Percentiles rank a stretch among this genome's conserved stretches.
These are phyloP conservation scores for Urocyon cinereoargenteus DNA, from an alignment of 2,797 vertebrate genomes.

Conservation along the genomic window DNA sequence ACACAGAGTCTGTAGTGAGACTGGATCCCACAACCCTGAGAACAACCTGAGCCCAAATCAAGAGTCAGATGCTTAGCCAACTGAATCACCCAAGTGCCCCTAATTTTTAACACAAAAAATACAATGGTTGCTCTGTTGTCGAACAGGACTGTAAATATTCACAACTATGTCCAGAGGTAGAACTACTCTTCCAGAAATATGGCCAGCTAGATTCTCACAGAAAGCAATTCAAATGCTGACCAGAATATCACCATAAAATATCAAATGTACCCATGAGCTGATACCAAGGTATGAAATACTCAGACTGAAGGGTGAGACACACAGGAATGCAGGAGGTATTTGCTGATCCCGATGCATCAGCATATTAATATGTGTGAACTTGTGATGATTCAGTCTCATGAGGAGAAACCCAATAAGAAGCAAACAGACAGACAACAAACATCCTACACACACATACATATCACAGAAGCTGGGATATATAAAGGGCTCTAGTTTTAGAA, in stretches of 20 bases:
- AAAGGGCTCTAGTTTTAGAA: neutral
- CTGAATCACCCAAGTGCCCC: too few species aligned
- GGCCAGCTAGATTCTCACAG: neutral
- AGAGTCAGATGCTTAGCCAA: too few species aligned
- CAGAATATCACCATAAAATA: neutral
- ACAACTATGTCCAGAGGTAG: neutral
- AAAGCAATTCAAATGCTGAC: neutral
- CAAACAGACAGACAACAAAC: neutral
- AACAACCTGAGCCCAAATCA: too few species aligned
- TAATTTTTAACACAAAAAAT: neutral
- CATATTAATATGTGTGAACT: neutral
- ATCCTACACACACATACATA: neutral
- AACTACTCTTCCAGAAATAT: neutral
- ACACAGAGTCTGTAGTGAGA: too few species aligned
- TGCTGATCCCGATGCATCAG: neutral
- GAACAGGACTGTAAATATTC: conserved; percentile 14
- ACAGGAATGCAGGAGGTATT: neutral
- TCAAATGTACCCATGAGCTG: neutral
- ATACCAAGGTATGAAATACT: neutral
- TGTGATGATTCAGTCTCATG: neutral
- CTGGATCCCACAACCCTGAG: too few species aligned
- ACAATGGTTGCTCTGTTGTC: neutral
- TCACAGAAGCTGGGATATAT: neutral
- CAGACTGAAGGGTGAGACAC: neutral
- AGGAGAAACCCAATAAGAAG: neutral